Conservation (phyloP, 2,888 invertebrate species). For the Alviniconcha strummeri region DNA sequence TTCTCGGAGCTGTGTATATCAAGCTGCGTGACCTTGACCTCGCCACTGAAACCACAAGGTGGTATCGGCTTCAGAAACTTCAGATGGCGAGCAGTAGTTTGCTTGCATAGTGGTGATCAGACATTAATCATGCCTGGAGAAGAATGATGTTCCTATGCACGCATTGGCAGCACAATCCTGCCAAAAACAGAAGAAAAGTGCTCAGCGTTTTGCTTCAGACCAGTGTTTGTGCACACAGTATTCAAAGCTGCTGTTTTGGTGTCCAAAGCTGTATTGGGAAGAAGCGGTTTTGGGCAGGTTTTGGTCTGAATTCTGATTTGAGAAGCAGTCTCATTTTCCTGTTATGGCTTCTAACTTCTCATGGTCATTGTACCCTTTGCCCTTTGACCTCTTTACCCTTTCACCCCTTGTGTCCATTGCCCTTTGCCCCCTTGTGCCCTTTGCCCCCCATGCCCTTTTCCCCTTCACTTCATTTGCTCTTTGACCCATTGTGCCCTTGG, state of each 20-base stretch:
- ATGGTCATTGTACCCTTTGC: too few species aligned
- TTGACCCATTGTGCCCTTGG: too few species aligned
- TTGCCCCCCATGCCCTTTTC: too few species aligned
- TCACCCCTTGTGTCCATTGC: too few species aligned
- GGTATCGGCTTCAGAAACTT: conserved; percentile 80
- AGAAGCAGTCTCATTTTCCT: too few species aligned
- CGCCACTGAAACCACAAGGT: conserved; percentile 86
- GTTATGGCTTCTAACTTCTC: too few species aligned
- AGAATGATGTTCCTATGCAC: background rate
- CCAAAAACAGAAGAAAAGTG: background rate
- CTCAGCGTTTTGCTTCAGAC: background rate
- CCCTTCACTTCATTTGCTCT: too few species aligned
- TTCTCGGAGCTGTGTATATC: conserved; percentile 92
- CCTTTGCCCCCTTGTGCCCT: too few species aligned
- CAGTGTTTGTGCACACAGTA: background rate
- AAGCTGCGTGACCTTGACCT: conserved; percentile 84
- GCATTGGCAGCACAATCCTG: too few species aligned
- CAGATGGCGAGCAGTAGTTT: conserved; percentile 50
- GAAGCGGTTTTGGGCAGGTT: background rate
- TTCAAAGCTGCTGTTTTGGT: background rate
- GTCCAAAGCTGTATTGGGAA: background rate
- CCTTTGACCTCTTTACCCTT: too few species aligned
- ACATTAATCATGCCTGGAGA: too few species aligned
- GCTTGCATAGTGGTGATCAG: background rate
- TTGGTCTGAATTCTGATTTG: too few species aligned